Percentiles rank a stretch among this genome's conserved stretches.
Conservation (phyloP, 2,113 vertebrate genomes). For the Leptobrachium leishanense region DNA sequence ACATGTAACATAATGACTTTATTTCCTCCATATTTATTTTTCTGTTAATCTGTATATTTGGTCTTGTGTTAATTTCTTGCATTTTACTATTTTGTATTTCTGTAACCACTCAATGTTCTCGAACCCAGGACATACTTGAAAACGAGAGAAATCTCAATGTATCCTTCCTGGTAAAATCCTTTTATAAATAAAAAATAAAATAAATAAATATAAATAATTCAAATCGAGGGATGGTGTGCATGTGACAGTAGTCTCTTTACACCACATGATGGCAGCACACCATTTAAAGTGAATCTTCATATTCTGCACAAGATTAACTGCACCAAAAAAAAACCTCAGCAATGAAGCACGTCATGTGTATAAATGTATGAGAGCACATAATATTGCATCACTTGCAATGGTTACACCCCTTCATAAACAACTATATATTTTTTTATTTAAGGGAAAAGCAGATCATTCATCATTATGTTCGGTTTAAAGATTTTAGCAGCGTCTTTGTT, state of each 20-base stretch:
- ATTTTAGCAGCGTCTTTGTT: background rate
- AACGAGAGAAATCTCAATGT: too few species aligned
- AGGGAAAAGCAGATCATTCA: background rate
- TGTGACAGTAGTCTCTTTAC: background rate
- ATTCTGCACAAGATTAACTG: background rate
- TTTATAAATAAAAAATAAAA: too few species aligned
- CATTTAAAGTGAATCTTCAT: background rate
- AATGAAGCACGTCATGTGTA: background rate
- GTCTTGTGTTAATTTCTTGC: too few species aligned
- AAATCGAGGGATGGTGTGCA: background rate
- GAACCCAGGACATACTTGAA: too few species aligned
- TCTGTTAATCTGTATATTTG: too few species aligned
- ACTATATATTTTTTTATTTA: background rate
- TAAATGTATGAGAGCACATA: background rate
- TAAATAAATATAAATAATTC: background rate
- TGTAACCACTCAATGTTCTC: too few species aligned
- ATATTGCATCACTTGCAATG: background rate
- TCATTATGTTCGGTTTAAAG: too few species aligned
- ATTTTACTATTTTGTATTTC: too few species aligned
- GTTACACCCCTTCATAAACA: background rate
- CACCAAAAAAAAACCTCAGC: background rate
- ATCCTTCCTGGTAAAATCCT: too few species aligned
- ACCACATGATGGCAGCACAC: slow-evolving; percentile 27
- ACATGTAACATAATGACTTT: too few species aligned
- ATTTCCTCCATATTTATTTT: too few species aligned